Base-by-base conservation (phyloP, 2,888 invertebrate genomes). In the Pyrgus malvae region DNA sequence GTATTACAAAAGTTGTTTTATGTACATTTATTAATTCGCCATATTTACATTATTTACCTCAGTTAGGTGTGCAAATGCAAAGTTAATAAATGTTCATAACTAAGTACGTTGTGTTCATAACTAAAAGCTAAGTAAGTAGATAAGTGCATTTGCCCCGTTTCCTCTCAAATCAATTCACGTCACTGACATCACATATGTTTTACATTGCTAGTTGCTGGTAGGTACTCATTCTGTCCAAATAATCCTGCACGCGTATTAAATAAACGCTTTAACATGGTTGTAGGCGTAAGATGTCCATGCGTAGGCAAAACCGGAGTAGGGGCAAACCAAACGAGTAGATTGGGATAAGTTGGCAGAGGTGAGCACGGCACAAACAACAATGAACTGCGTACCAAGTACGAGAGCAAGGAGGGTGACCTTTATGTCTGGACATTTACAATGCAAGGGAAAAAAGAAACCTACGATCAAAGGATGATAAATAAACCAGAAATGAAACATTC, bases 231-330 rank as follows among this genome's bases (percentile, higher is more conserved):
- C n/a, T n/a, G n/a, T n/a, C n/a, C n/a, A n/a, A n/a, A n/a, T 17
- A 33, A 33, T 49, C 49, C 29, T 25, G 44, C 37, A 29, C 51
- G 48, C 44, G 38, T 51, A 58, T 53, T 48, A 51, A 63, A 58
- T 46, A 53, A 60, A 61, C 51, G 61, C 60, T 58, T 49, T 44
- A 42, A 41, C 42, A 16, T 35, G 27, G 37, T 42, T 23, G 67
- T 65, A 60, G 64, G 64, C 57, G 69, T 64, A 56, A 48, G 62
- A 65, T 62, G 60, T 55, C 58, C 58, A 56, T 61, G 80, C 78
- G 83, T 83, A 75, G 83, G 85, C 74, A 67, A 70, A 76, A 77
- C 78, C 71, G 71, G 79, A 72, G 68, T 69, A 49, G 61, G 60
- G 56, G 60, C 64, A 60, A 69, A 71, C 64, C 57, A 59, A 62